phyloP scores from a whole-genome alignment of 2,797 vertebrate genomes.

The Hemitrygon akajei region DNA sequence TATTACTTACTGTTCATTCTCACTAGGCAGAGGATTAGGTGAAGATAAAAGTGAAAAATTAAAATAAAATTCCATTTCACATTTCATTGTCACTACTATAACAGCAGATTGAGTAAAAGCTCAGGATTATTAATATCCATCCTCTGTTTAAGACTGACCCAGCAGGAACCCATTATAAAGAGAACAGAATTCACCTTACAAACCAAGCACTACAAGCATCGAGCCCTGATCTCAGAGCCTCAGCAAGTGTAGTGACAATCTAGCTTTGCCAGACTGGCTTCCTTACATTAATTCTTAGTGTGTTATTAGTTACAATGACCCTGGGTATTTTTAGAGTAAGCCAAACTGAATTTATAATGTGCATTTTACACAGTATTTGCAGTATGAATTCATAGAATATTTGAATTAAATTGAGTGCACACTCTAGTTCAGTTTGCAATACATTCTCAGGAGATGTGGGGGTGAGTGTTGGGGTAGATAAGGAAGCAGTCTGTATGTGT shows the following conservation, averaged over 20 bases:
- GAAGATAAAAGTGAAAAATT: conserved; percentile 42
- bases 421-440: no score
- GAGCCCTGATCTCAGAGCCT: neutral
- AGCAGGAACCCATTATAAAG: neutral
- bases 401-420: neutral
- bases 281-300: neutral
- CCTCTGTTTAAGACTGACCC: neutral
- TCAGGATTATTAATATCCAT: neutral
- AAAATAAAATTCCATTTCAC: conserved; percentile 22
- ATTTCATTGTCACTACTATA: neutral
- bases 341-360: neutral
- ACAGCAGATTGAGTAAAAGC: conserved; percentile 28
- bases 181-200: conserved; percentile 4
- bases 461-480: no score
- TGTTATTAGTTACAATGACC: neutral
- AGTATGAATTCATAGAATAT: neutral
- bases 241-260: neutral
- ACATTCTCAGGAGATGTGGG: neutral
- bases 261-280: neutral
- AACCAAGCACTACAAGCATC: neutral
- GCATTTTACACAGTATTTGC: neutral
- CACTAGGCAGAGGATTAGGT: conserved; percentile 50
- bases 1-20: conserved; percentile 66
- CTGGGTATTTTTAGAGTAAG: neutral
- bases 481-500: neutral